Evolutionary conservation across 2,113 vertebrate species (phyloP).

Genomic region (Hippocampus zosterae): DNA sequence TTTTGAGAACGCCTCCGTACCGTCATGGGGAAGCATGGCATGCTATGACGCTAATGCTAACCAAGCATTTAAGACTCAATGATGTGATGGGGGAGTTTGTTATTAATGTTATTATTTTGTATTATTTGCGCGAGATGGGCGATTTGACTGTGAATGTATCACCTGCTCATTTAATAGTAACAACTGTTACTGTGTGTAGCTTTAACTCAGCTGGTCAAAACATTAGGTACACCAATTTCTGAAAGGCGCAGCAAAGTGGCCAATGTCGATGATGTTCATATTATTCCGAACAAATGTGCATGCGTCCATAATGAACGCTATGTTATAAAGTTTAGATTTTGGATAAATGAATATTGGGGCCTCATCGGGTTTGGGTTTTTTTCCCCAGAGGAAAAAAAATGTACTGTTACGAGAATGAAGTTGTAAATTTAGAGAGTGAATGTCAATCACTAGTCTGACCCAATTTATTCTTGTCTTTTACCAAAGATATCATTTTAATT

Average conservation of each 20-base stretch:
- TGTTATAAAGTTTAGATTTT: background rate
- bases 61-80: background rate
- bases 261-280: background rate
- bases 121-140: background rate
- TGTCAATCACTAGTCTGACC: background rate
- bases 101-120: background rate
- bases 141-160: slow-evolving; percentile 1
- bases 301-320: background rate
- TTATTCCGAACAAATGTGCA: background rate
- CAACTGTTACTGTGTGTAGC: background rate
- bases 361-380: too few relatives aligned
- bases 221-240: background rate
- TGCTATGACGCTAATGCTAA: background rate
- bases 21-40: background rate
- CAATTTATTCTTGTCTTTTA: background rate
- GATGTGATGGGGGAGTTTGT: background rate
- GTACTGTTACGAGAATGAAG: background rate
- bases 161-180: background rate
- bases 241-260: background rate
- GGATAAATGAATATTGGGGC: background rate
- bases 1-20: background rate
- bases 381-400: too few relatives aligned
- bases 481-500: background rate
- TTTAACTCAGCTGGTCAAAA: background rate
- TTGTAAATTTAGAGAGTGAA: background rate